A percentile compares a stretch with the other conserved stretches of the same genome.
Evolutionary conservation across 2,888 invertebrate species (phyloP).

Genomic region (Myathropa florea): DNA sequence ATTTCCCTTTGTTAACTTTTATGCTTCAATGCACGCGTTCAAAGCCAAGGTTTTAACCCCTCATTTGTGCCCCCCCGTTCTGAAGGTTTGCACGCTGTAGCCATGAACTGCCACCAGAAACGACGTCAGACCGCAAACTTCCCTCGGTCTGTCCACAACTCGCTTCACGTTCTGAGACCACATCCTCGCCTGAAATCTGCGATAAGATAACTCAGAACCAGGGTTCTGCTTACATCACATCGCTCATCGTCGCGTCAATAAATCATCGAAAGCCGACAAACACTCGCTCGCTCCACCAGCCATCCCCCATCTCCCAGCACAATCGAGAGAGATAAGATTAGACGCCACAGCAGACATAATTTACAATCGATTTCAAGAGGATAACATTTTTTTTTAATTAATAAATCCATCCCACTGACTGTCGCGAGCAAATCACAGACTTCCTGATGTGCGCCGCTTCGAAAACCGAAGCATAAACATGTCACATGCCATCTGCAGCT

Average conservation of each 20-base stretch:
- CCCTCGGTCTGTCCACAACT: too few relatives aligned
- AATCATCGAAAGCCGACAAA: neutral
- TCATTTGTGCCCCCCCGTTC: too few relatives aligned
- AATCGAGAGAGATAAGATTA: conserved; percentile 5
- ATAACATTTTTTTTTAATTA: conserved; percentile 8
- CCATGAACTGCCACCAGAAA: too few relatives aligned
- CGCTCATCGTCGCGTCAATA: neutral
- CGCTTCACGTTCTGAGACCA: too few relatives aligned
- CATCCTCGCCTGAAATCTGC: too few relatives aligned
- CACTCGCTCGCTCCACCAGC: neutral
- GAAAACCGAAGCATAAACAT: conserved; percentile 18
- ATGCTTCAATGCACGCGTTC: too few relatives aligned
- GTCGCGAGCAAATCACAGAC: neutral
- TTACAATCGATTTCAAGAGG: conserved; percentile 15
- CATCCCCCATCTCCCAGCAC: neutral
- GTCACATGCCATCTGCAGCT: conserved; percentile 7
- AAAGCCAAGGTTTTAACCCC: too few relatives aligned
- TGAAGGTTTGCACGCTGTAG: too few relatives aligned
- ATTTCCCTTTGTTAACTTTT: too few relatives aligned
- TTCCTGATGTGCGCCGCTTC: neutral
- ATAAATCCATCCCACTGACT: conserved; percentile 15
- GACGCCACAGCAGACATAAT: neutral
- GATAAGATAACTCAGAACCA: too few relatives aligned
- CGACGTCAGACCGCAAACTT: too few relatives aligned
- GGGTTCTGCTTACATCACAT: neutral